Conservation (phyloP, 1,140 invertebrate species). For the Anoplolepis gracilipes region DNA sequence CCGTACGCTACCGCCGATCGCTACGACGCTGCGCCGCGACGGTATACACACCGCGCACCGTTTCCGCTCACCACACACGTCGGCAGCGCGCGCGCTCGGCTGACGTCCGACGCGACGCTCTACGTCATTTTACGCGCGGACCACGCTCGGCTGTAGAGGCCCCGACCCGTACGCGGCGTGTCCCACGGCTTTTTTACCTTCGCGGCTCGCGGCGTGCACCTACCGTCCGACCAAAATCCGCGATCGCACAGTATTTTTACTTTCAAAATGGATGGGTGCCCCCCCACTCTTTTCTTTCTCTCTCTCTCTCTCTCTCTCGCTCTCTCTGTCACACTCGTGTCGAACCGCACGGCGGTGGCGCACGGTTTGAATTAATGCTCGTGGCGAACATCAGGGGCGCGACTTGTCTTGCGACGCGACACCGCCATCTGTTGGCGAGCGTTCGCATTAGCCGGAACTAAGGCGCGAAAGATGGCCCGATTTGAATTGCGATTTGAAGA, state of each 20-base stretch:
- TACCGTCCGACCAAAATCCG: conserved; percentile 69
- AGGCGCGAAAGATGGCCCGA: background rate
- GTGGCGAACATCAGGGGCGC: background rate
- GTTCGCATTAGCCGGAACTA: background rate
- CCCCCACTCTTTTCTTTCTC: conserved; percentile 47
- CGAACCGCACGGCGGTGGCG: too few relatives aligned
- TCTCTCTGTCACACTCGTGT: conserved; percentile 64
- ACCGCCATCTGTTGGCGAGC: conserved; percentile 59
- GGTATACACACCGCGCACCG: conserved; percentile 73
- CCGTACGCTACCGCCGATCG: conserved; percentile 70
- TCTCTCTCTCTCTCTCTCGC: conserved; percentile 48
- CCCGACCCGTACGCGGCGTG: conserved; percentile 48
- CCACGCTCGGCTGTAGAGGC: conserved; percentile 61
- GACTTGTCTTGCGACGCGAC: background rate
- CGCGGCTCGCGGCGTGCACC: conserved; percentile 16
- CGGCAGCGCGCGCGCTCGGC: conserved; percentile 69
- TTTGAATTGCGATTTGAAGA: background rate
- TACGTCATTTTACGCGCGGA: conserved; percentile 77
- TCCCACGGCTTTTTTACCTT: conserved; percentile 66
- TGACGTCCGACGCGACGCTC: conserved; percentile 61
- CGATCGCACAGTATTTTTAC: conserved; percentile 81
- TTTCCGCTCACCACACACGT: conserved; percentile 70
- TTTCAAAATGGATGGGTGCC: conserved; percentile 80
- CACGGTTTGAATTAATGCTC: too few relatives aligned
- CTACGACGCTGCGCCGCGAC: conserved; percentile 69